Evolutionary conservation across 2,888 invertebrate genomes (phyloP).

Genomic region (Pterostichus niger): DNA sequence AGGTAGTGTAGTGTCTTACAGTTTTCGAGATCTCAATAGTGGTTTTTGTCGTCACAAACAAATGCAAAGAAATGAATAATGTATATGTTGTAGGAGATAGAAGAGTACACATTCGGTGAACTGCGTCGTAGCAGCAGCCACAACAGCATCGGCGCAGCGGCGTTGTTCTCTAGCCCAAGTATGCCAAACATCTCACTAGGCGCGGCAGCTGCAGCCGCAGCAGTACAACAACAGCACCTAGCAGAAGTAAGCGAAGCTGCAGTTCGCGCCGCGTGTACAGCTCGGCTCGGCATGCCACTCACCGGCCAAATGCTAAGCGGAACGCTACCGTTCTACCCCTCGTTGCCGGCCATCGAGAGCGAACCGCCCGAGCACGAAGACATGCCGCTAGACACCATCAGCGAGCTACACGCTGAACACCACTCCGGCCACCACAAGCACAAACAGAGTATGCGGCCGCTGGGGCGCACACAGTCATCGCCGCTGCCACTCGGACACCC

Average conservation of each 20-base stretch:
- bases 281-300: conserved; percentile 82
- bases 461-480: conserved; percentile 96
- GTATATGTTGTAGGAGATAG: conserved; percentile 51
- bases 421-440: conserved; percentile 29
- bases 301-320: conserved; percentile 85
- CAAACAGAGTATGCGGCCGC: conserved; percentile 79
- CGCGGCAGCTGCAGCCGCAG: conserved; percentile 76
- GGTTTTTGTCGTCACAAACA: background rate
- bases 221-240: conserved; percentile 73
- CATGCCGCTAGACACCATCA: conserved; percentile 75
- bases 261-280: conserved; percentile 85
- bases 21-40: no score
- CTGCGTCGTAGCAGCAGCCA: conserved; percentile 86
- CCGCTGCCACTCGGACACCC: conserved; percentile 94
- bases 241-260: conserved; percentile 87
- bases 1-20: no score
- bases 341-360: conserved; percentile 81
- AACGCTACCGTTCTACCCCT: conserved; percentile 86
- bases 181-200: conserved; percentile 97
- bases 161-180: conserved; percentile 95
- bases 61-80: background rate
- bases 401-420: conserved; percentile 74
- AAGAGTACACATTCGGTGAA: conserved; percentile 67
- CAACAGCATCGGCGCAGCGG: conserved; percentile 72
- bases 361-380: conserved; percentile 78